These are phyloP conservation scores for Microhierax caerulescens DNA, from an alignment of 2,797 vertebrate genomes.

Conservation along the genomic window DNA sequence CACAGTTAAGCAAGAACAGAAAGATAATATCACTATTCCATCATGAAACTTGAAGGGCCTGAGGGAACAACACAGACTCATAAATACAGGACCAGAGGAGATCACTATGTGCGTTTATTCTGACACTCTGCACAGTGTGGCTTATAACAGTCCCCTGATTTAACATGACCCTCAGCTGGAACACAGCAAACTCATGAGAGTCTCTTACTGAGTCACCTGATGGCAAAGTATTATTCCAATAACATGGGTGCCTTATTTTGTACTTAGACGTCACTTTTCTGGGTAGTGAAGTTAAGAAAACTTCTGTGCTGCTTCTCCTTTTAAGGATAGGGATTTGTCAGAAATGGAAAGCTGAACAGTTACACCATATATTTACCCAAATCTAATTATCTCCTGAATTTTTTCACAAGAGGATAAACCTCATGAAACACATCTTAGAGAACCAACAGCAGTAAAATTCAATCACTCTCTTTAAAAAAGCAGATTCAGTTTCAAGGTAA, in stretches of 20 bases:
- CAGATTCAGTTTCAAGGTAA: not conserved
- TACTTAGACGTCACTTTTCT: not conserved
- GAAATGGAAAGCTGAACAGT: not conserved
- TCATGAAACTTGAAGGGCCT: not conserved
- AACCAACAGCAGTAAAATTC: not conserved
- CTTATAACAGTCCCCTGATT: not conserved
- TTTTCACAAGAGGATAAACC: not conserved
- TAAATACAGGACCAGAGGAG: not conserved
- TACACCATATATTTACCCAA: not conserved
- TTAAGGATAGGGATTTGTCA: not conserved
- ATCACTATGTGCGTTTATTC: not conserved
- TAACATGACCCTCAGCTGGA: not conserved
- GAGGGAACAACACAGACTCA: not conserved
- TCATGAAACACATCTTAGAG: not conserved
- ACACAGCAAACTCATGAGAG: not conserved
- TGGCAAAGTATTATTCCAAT: not conserved
- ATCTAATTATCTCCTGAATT: not conserved
- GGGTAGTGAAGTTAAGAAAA: not conserved
- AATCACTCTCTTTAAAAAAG: not conserved
- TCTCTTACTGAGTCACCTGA: not conserved
- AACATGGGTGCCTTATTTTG: not conserved
- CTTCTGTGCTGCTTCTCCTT: not conserved
- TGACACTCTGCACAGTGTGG: not conserved
- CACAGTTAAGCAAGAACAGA: not conserved
- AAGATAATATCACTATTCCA: not conserved